Base-by-base conservation (phyloP, 2,888 invertebrate genomes). In the Macrosiphum euphorbiae region DNA sequence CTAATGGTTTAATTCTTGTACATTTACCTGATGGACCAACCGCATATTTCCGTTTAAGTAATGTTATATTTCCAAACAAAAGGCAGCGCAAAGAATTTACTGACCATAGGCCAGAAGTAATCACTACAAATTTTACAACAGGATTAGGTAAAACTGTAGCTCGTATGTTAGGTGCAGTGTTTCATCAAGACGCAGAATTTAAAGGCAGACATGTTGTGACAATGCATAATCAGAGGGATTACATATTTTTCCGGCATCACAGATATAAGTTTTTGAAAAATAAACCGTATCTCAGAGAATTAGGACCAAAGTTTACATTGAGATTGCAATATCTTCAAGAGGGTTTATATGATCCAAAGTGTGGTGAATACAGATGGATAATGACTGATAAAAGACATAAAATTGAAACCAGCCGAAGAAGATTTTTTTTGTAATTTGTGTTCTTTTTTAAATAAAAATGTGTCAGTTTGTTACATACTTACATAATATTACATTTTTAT, bases 201-300 rank as follows among this genome's bases (percentile, higher is more conserved):
- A 97, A 97, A 95, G 99, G 99, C 0, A 97, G 99, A 8, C 97
- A 99, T 94, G 98, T 98, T 0, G 98, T 99, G 94, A 99, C 99
- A 58, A 99, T 99, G 96, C 99, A 99, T 96, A 99, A 99, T 96
- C 99, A 99, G 96, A 97, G 99, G 94, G 99, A 99, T 96, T 99
- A 98, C 96, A 98, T 99, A 95, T 99, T 99, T 96, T 99, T 99
- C 96, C 97, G 99, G 94, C 99, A 99, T 96, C 99, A 99, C 96
- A 97, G 99, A 97, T 98, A 95, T 92, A 95, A 94, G 78, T 94
- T 94, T 84, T 61, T 94, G 61, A 94, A 94, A 94, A 94, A 94
- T 50, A 91, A 94, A 61, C 94, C 94, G 95, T 97, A 97, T 41
- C 96, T 99, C 78, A 97, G 98, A 94, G 99, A 99, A 96, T 96